These are phyloP conservation scores for Ceramica pisi DNA, from an alignment of 2,888 invertebrate species.

Conservation along the genomic window DNA sequence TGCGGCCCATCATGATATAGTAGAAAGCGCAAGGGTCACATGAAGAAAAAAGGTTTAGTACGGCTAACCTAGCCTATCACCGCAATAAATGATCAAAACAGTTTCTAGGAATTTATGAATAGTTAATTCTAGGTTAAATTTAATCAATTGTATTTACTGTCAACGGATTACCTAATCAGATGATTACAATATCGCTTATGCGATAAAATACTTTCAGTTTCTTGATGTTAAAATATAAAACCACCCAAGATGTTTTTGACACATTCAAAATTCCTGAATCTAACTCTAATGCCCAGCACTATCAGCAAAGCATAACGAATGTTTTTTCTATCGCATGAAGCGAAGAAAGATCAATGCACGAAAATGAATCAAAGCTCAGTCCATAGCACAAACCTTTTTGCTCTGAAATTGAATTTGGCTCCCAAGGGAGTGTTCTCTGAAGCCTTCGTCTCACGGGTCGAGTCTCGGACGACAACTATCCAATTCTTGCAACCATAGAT, in stretches of 20 bases:
- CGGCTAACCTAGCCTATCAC: not conserved
- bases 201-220: not conserved
- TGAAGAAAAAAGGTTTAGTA: not conserved
- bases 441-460: not conserved
- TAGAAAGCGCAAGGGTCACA: too few relatives aligned
- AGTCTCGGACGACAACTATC: not conserved
- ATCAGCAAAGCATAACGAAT: not conserved
- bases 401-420: slow-evolving; percentile 34
- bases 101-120: slow-evolving; percentile 20
- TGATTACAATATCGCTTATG: not conserved
- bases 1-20: too few relatives aligned
- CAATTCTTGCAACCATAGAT: slow-evolving; percentile 27
- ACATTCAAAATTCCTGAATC: too few relatives aligned
- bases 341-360: not conserved
- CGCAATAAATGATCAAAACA: not conserved
- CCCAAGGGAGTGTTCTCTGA: slow-evolving; percentile 10
- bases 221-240: not conserved
- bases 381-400: slow-evolving; percentile 26
- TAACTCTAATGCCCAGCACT: too few relatives aligned
- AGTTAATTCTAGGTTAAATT: slow-evolving; percentile 14
- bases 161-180: slow-evolving; percentile 28
- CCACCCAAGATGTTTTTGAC: too few relatives aligned
- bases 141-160: slow-evolving; percentile 52
- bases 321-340: not conserved
- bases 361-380: not conserved